Evolutionary conservation across 2,113 vertebrate species (phyloP), one percentile per base, ranked within the genome.

Genomic region (Butastur rufipennis): DNA sequence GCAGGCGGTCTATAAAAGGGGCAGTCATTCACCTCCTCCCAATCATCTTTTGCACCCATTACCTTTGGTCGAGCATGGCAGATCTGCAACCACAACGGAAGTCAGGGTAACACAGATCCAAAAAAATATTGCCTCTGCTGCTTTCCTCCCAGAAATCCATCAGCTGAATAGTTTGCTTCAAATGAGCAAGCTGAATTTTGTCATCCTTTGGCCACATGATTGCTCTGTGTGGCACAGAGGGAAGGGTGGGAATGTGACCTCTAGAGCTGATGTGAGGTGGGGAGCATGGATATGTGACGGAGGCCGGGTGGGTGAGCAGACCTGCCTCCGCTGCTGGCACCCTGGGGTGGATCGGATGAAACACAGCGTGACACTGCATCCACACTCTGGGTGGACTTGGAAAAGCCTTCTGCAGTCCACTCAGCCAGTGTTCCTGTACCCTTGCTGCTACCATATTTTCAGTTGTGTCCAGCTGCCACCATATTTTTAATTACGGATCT

Each of bases 281-380:
- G 43, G 72, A 86, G 72, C 23, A 15, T 1, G 52, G 47, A 8
- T 16, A 3, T 0, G 9, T 36, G 61, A 7, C 8, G 4, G 15
- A 12, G 22, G 18, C 23, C 63, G 40, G 13, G 45, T n/a, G n/a
- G 73, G 26, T 55, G 3, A 70, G 20, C 0, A 2, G 29, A 42
- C 19, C 29, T 53, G 25, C 34, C 25, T 26, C 40, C 36, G 10
- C 59, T 6, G 17, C 16, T 7, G 47, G 61, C 26, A 82, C 26
- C 48, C 55, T 7, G 20, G 38, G 5, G 11, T 7, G 32, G 20
- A 43, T 8, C 18, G 15, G 43, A 52, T 7, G 16, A 38, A 82
- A 21, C 53, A 10, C 6, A 20, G 71, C 0, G 0, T 15, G 38
- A 65, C 10, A 4, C 63, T 13, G 32, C 42, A 55, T 4, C 14